phyloP scores from a whole-genome alignment of 2,113 vertebrate genomes.

The Vulpes vulpes region DNA sequence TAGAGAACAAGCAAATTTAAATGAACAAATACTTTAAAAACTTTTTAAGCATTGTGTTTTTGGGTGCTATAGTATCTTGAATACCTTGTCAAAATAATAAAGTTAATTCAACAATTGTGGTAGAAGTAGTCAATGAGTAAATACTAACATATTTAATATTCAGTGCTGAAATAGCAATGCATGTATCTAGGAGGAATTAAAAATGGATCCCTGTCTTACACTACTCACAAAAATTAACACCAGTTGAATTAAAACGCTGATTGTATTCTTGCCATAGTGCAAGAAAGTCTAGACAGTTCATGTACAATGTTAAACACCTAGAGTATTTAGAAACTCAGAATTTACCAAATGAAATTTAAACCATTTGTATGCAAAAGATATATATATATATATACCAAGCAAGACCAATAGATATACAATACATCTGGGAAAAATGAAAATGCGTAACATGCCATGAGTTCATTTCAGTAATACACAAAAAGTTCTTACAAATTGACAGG shows the following conservation, averaged over 20 bases:
- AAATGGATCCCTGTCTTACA: background rate
- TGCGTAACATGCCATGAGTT: background rate
- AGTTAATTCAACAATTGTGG: background rate
- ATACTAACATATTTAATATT: background rate
- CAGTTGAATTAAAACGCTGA: background rate
- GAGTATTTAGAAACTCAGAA: background rate
- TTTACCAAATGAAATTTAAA: conserved; percentile 18
- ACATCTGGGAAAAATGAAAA: background rate
- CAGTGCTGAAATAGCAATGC: background rate
- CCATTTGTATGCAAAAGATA: background rate
- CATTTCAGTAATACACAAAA: background rate
- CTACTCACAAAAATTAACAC: background rate
- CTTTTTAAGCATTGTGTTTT: background rate
- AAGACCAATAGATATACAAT: background rate
- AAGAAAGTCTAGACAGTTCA: background rate
- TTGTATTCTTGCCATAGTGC: background rate
- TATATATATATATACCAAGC: background rate
- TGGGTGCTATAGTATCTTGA: background rate
- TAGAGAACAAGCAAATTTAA: background rate
- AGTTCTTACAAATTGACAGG: background rate
- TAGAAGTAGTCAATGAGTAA: background rate
- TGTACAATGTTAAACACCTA: background rate
- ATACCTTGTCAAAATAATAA: background rate
- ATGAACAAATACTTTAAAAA: background rate
- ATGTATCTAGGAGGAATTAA: background rate